Conservation (phyloP, 2,888 invertebrate species). For the Caradrina clavipalpis region DNA sequence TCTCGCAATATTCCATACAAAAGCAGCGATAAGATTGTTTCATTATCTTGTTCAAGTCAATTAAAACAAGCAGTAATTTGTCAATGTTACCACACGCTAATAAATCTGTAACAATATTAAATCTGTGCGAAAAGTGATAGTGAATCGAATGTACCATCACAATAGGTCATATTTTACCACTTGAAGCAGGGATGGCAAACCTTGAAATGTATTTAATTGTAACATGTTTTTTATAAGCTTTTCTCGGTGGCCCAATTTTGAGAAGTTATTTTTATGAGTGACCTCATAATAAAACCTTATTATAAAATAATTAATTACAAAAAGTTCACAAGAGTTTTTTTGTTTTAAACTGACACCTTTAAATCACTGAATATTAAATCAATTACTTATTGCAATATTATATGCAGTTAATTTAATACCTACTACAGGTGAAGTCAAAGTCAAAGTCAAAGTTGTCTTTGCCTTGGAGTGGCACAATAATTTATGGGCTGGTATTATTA, state of each 20-base stretch:
- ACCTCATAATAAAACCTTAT: no score
- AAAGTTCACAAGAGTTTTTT: no score
- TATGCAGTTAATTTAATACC: no score
- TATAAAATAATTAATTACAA: no score
- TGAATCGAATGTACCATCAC: slow-evolving; percentile 27
- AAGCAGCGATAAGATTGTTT: background rate
- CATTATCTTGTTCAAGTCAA: slow-evolving; percentile 15
- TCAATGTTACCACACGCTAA: slow-evolving; percentile 38
- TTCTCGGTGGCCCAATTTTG: background rate
- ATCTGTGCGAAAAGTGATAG: slow-evolving; percentile 47
- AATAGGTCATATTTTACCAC: slow-evolving; percentile 45
- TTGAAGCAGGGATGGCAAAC: slow-evolving; percentile 28
- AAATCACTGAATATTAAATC: no score
- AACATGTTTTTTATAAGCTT: background rate
- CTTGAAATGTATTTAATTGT: background rate
- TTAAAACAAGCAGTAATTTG: slow-evolving; percentile 29
- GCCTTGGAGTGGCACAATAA: no score
- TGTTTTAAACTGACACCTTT: no score
- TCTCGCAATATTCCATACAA: slow-evolving; percentile 6
- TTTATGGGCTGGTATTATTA: no score
- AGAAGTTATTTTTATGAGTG: no score
- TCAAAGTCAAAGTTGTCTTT: no score
- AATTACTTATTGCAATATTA: no score
- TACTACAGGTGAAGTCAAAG: no score
- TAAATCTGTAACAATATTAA: slow-evolving; percentile 40